Conservation (phyloP, 2,113 vertebrate species). For the Nyctereutes procyonoides region DNA sequence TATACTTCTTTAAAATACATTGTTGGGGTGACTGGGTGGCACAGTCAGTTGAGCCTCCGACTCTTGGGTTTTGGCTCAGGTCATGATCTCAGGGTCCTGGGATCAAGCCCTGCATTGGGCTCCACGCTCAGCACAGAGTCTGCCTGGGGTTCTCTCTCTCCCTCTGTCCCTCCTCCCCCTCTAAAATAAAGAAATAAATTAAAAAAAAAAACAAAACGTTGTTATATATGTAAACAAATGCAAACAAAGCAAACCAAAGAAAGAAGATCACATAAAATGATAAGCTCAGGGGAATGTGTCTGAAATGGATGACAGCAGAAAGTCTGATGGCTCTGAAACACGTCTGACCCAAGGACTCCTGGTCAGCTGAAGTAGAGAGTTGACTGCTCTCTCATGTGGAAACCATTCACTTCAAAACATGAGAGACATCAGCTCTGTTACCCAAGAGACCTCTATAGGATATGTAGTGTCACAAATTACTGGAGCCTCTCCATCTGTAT, state of each 20-base stretch:
- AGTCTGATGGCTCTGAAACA: neutral
- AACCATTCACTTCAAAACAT: neutral
- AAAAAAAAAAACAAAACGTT: neutral
- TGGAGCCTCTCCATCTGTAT: neutral
- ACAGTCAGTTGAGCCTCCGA: neutral
- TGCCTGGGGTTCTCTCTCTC: neutral
- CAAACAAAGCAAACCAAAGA: conserved; percentile 7
- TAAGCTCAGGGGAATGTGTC: neutral
- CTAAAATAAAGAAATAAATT: neutral
- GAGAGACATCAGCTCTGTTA: neutral
- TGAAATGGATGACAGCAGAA: neutral
- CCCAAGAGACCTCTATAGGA: neutral
- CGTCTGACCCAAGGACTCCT: neutral
- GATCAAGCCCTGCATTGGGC: neutral
- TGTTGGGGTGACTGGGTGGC: neutral
- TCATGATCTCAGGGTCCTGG: neutral
- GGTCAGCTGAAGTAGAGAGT: neutral
- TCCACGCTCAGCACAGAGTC: fast-evolving
- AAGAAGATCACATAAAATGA: neutral
- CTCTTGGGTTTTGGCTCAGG: neutral
- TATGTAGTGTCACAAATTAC: neutral
- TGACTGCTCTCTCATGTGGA: neutral
- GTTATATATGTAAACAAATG: neutral
- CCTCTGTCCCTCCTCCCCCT: neutral
- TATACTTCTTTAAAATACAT: neutral